Base-by-base conservation (phyloP, 2,888 invertebrate species). In the Podabrus alpinus region DNA sequence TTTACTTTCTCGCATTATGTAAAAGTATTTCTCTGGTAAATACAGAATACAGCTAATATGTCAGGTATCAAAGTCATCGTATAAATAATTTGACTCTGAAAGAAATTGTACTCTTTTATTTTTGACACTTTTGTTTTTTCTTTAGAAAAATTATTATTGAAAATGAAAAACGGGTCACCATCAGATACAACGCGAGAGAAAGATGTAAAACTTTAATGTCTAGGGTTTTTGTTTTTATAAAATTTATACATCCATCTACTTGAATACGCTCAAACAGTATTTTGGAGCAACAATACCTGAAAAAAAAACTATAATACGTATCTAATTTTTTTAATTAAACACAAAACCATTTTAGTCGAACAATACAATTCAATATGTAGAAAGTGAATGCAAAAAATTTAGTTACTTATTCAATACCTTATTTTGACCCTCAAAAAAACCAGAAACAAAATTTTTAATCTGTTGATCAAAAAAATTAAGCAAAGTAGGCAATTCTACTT, bases 1-100 rank as follows among this genome's bases (percentile, higher is more conserved):
- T 64, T 19, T 64, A 64, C 62, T 64, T 64, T 64, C 62, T 64
- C 62, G 62, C 21, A 21, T 64, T 64, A 64, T 19, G 62, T 64
- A 64, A 64, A 64, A 64, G 62, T 19, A 64, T n/a, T 64, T 64
- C 62, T 21, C 21, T 21, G 62, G 62, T 19, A 64, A 19, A 64
- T 21, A 64, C n/a, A 19, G 13, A 19, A 64, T 17, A 60, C 24
- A 45, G n/a, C n/a, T 45, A 45, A 45, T 45, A 45, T 45, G 45
- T 45, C 45, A 45, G 45, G 45, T 45, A 45, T 45, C 45, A 45
- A 45, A 45, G 45, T 45, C 45, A 45, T 45, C 45, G 45, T 45
- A n/a, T n/a, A 45, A 45, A 45, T 45, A n/a, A n/a, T 45, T 45
- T n/a, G n/a, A 45, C 45, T 13, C 45, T 45, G n/a, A 45, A 45